Evolutionary conservation across 2,113 vertebrate genomes (phyloP).

Genomic region (Taurulus bubalis): DNA sequence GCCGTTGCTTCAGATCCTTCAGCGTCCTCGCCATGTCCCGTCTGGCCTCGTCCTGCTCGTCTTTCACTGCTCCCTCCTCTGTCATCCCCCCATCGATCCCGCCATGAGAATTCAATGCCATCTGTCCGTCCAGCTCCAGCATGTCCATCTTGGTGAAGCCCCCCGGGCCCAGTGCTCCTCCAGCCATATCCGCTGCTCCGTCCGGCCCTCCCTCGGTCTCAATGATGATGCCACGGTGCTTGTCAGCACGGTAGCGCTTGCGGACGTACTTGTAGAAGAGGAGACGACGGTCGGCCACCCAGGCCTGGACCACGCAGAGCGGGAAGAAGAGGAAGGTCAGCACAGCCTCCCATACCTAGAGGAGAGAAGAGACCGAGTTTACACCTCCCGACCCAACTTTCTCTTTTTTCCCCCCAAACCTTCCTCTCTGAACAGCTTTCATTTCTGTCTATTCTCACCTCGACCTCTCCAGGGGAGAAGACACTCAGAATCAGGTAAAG

Average conservation of each 20-base stretch:
- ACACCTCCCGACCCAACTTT: background rate
- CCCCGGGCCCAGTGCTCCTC: conserved; percentile 65
- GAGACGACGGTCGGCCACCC: conserved; percentile 87
- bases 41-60: conserved; percentile 84
- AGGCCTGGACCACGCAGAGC: conserved; percentile 86
- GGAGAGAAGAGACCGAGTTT: background rate
- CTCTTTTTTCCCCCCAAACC: background rate
- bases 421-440: background rate
- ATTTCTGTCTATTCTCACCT: conserved; percentile 65
- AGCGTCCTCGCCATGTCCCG: conserved; percentile 87
- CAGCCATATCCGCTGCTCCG: conserved; percentile 52
- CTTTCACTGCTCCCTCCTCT: conserved; percentile 74
- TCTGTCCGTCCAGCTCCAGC: conserved; percentile 84
- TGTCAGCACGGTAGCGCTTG: conserved; percentile 86
- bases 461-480: conserved; percentile 85
- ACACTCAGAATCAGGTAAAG: conserved; percentile 88
- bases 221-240: conserved; percentile 84
- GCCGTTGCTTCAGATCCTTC: conserved; percentile 87
- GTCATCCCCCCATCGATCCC: conserved; percentile 75
- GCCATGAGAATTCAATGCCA: conserved; percentile 77
- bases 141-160: conserved; percentile 86
- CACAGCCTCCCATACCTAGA: conserved; percentile 87
- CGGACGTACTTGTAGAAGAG: conserved; percentile 87
- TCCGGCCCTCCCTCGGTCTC: conserved; percentile 82
- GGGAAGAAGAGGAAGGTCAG: conserved; percentile 86